phyloP scores from a whole-genome alignment of 2,797 vertebrate genomes.

The Pipistrellus pygmaeus region DNA sequence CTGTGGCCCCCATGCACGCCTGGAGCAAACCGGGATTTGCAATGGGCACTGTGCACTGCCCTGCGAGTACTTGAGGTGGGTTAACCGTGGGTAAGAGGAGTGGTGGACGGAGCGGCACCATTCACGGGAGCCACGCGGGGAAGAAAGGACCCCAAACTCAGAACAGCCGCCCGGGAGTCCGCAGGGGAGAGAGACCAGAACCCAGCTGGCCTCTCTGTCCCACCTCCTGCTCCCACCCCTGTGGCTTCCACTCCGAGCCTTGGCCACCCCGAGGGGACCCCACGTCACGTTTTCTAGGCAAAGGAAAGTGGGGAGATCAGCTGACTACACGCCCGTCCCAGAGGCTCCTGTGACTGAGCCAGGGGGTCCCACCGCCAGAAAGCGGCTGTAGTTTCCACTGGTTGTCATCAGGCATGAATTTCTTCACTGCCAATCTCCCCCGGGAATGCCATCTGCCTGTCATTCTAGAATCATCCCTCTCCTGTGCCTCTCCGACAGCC shows the following conservation, averaged over 20 bases:
- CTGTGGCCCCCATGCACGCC: not conserved
- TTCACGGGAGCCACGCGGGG: not conserved
- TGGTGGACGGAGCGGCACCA: not conserved
- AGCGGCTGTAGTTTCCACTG: not conserved
- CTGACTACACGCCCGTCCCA: fast-evolving
- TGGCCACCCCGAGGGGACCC: not conserved
- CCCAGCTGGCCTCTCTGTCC: not conserved
- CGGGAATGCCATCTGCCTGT: not conserved
- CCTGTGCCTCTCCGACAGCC: not conserved
- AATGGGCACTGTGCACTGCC: not conserved
- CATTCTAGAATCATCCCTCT: not conserved
- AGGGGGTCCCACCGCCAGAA: not conserved
- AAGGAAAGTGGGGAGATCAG: too few relatives aligned
- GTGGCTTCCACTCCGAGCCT: not conserved
- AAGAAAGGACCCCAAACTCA: not conserved
- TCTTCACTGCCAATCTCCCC: not conserved
- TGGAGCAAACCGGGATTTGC: not conserved
- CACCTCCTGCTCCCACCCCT: not conserved
- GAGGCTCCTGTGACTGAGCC: not conserved
- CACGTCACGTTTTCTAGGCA: too few relatives aligned
- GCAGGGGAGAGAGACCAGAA: not conserved
- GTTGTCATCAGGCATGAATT: not conserved
- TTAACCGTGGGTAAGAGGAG: not conserved
- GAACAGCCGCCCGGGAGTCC: not conserved
- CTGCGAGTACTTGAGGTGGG: not conserved